A percentile compares a stretch with the other conserved stretches of the same genome.
Evolutionary conservation across 2,113 vertebrate genomes (phyloP).

Genomic region (Poeciliopsis retropinna): DNA sequence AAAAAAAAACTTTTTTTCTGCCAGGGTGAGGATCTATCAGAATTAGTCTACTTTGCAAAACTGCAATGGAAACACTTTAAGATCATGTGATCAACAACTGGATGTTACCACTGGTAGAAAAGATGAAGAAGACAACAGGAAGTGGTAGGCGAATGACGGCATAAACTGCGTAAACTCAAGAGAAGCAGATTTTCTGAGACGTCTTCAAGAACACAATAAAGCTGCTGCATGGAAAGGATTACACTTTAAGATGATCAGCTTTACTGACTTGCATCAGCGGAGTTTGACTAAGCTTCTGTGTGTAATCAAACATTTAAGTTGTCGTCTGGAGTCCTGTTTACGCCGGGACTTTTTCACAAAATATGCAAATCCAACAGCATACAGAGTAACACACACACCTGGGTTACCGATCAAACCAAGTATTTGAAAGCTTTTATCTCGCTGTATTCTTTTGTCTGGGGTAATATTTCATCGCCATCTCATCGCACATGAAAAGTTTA

Average conservation of each 20-base stretch:
- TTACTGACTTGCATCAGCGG: slow-evolving; percentile 56
- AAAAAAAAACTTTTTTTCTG: no score
- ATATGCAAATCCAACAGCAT: slow-evolving; percentile 14
- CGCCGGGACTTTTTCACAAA: slow-evolving; percentile 37
- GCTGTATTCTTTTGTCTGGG: slow-evolving; percentile 17
- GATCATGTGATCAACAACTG: no score
- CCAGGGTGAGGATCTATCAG: no score
- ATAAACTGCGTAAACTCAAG: slow-evolving; percentile 31
- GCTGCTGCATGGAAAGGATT: slow-evolving; percentile 54
- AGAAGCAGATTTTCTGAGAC: slow-evolving; percentile 41
- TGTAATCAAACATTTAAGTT: slow-evolving; percentile 22
- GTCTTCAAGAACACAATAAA: slow-evolving; percentile 32
- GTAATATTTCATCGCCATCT: slow-evolving; percentile 59
- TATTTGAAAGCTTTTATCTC: slow-evolving; percentile 29
- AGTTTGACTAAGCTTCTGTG: slow-evolving; percentile 31
- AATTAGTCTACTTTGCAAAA: no score
- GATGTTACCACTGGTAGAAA: no score
- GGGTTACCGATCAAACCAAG: slow-evolving; percentile 4
- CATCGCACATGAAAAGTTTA: slow-evolving; percentile 67
- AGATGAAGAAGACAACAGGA: no score
- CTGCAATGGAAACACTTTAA: no score
- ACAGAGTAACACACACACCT: slow-evolving; percentile 3
- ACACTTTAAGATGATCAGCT: slow-evolving; percentile 64
- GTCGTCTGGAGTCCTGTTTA: slow-evolving; percentile 16
- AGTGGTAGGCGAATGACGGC: no score